A percentile compares a stretch with the other conserved stretches of the same genome.
These are phyloP conservation scores for Gonatopus flavifemur DNA, from an alignment of 1,140 invertebrate species.

Conservation along the genomic window DNA sequence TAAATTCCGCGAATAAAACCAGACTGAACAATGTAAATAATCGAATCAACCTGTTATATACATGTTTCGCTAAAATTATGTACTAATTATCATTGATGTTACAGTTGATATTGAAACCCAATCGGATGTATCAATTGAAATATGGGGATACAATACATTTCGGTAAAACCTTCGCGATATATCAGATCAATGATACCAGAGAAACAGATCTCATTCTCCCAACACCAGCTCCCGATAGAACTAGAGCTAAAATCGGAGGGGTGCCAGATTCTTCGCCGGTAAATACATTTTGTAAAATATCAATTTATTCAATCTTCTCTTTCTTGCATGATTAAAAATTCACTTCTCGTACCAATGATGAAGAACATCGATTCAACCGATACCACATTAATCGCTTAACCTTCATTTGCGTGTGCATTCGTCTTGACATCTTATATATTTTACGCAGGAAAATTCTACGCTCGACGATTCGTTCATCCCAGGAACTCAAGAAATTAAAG, in stretches of 20 bases:
- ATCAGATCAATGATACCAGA: slow-evolving; percentile 17
- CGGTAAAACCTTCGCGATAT: slow-evolving; percentile 27
- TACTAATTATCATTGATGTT: too few species aligned
- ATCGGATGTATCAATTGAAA: slow-evolving; percentile 37
- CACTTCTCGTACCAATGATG: too few species aligned
- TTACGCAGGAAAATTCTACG: slow-evolving; percentile 19
- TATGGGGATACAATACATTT: slow-evolving; percentile 36
- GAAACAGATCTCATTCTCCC: too few species aligned
- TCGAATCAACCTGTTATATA: not conserved
- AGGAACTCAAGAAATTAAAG: slow-evolving; percentile 23
- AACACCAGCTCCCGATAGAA: not conserved
- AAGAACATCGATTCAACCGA: too few species aligned
- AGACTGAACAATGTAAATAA: slow-evolving; percentile 47
- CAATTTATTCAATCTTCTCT: too few species aligned
- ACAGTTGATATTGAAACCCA: slow-evolving; percentile 28
- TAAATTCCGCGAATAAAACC: slow-evolving; percentile 46
- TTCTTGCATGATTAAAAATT: too few species aligned
- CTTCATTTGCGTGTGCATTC: not conserved
- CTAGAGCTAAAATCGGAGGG: slow-evolving; percentile 15
- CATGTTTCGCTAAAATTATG: not conserved
- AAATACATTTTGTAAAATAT: slow-evolving; percentile 8
- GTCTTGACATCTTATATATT: not conserved
- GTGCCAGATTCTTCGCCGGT: slow-evolving; percentile 34
- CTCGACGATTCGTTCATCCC: slow-evolving; percentile 21
- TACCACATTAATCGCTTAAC: not conserved